Conservation (phyloP, 2,888 invertebrate species). For the Mythimna vitellina region DNA sequence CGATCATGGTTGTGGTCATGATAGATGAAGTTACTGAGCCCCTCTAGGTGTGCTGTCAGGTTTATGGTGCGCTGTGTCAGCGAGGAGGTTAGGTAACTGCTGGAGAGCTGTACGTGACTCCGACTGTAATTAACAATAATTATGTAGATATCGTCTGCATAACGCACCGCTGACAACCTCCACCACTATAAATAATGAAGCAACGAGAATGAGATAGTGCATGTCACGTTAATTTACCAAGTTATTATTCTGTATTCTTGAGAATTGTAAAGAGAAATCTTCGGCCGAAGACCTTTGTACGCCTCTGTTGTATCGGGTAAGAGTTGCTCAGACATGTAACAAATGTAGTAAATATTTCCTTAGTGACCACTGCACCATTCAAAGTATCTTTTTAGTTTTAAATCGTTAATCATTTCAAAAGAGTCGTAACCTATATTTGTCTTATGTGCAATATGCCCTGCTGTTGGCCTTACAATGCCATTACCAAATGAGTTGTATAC, state of each 20-base stretch:
- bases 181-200: conserved; percentile 50
- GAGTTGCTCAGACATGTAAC: conserved; percentile 12
- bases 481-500: not conserved
- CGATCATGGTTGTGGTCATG: conserved; percentile 56
- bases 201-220: conserved; percentile 55
- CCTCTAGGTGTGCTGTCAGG: conserved; percentile 51
- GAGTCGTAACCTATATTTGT: conserved; percentile 38
- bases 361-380: conserved; percentile 13
- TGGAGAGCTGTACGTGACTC: conserved; percentile 43
- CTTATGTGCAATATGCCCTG: conserved; percentile 37
- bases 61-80: conserved; percentile 41
- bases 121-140: conserved; percentile 58
- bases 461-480: not conserved
- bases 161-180: conserved; percentile 56
- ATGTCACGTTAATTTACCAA: conserved; percentile 52
- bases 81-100: conserved; percentile 53
- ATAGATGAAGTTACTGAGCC: conserved; percentile 55
- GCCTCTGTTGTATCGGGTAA: conserved; percentile 48
- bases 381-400: conserved; percentile 41
- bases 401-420: conserved; percentile 54
- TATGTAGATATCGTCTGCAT: conserved; percentile 58
- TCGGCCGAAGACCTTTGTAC: conserved; percentile 36
- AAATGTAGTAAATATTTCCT: conserved; percentile 27
- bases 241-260: conserved; percentile 39
- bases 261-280: conserved; percentile 54